These are phyloP conservation scores for Chaetodon trifascialis DNA, from an alignment of 2,113 vertebrate genomes.

Conservation along the genomic window DNA sequence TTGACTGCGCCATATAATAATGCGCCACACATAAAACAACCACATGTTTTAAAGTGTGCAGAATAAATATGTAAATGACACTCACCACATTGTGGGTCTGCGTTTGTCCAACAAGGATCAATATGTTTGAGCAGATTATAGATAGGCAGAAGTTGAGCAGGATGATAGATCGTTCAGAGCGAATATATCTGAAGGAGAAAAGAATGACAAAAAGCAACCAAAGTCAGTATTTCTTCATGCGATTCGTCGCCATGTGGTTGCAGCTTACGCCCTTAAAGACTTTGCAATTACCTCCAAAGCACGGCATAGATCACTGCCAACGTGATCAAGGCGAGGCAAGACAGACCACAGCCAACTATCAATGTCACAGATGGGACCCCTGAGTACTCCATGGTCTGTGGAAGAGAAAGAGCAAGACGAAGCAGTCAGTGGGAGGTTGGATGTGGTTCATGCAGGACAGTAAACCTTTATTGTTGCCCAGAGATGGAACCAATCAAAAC, in stretches of 20 bases:
- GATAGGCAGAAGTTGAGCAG: constrained; percentile 99
- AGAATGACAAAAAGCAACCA: background rate
- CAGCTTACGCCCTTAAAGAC: background rate
- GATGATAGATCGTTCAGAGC: constrained; percentile 98
- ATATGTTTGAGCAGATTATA: constrained; percentile 98
- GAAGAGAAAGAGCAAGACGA: constrained; percentile 77
- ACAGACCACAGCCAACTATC: constrained; percentile 98
- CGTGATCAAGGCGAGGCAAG: constrained; percentile 96
- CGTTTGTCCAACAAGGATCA: constrained; percentile 98
- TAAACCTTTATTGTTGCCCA: constrained; percentile 67
- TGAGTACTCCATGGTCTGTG: constrained; percentile 98
- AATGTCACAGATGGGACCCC: constrained; percentile 97
- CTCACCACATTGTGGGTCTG: constrained; percentile 98
- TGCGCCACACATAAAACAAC: constrained; percentile 9
- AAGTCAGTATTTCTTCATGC: background rate
- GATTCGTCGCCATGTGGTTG: background rate
- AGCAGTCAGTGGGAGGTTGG: constrained; percentile 67
- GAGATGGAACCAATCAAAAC: constrained; percentile 71
- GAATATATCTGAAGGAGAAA: constrained; percentile 90
- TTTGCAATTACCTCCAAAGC: constrained; percentile 94
- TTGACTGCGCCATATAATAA: background rate
- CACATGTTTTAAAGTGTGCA: background rate
- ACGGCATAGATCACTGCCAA: constrained; percentile 96
- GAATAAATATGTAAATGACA: constrained; percentile 33
- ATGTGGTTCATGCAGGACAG: constrained; percentile 64